Evolutionary conservation across 2,888 invertebrate species (phyloP).

Genomic region (Cyclophora albipunctata): DNA sequence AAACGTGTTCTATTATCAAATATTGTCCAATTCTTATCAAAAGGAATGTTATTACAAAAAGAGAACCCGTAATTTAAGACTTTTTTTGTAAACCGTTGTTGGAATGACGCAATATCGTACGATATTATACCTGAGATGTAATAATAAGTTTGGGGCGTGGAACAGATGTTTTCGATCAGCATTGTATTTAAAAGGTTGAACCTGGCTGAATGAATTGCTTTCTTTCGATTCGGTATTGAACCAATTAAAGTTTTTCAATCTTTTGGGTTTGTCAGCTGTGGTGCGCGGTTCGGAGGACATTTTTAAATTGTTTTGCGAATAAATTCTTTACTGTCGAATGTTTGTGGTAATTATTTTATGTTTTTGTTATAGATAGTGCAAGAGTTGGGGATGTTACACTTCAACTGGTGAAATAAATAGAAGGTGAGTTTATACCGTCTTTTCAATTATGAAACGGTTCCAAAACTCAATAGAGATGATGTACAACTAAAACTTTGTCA

Average conservation of each 20-base stretch:
- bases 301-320: conserved; percentile 22
- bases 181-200: conserved; percentile 27
- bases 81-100: conserved; percentile 18
- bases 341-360: conserved; percentile 3
- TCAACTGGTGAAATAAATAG: conserved; percentile 42
- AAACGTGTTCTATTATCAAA: too few species aligned
- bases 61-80: too few species aligned
- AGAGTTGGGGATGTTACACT: conserved; percentile 51
- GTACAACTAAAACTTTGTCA: too few species aligned
- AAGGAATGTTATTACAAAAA: not conserved
- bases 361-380: conserved; percentile 65
- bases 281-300: too few species aligned
- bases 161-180: conserved; percentile 54
- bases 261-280: too few species aligned
- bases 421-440: conserved; percentile 37
- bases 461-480: too few species aligned
- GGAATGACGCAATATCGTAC: conserved; percentile 31
- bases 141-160: conserved; percentile 37
- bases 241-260: too few species aligned
- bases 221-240: conserved; percentile 29
- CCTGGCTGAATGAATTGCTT: conserved; percentile 30
- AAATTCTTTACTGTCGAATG: conserved; percentile 6
- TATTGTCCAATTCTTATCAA: not conserved
- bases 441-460: too few species aligned
- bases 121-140: conserved; percentile 54